Percentiles rank a stretch among this genome's conserved stretches.
Conservation (phyloP, 92 coral and sea anemone genomes). For the Epizoanthus stellaris region DNA sequence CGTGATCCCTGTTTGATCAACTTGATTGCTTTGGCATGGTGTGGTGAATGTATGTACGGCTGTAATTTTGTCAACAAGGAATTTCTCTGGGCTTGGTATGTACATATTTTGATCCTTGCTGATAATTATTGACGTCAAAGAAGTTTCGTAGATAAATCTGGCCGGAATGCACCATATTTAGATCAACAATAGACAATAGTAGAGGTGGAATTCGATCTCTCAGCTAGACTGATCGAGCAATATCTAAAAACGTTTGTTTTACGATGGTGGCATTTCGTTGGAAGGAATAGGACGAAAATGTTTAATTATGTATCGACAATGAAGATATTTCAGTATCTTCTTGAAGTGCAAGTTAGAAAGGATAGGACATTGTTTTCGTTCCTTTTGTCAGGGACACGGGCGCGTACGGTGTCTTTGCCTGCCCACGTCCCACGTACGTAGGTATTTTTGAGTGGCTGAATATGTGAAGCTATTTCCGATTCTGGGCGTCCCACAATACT, state of each 20-base stretch:
- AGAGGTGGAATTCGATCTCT: constrained; percentile 13
- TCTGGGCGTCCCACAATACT: not conserved
- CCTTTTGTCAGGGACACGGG: too few species aligned
- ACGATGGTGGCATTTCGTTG: not conserved
- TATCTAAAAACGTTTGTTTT: not conserved
- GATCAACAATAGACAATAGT: not conserved
- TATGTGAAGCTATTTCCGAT: constrained; percentile 19
- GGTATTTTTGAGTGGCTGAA: not conserved
- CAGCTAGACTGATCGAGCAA: not conserved
- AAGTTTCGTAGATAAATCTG: constrained; percentile 8
- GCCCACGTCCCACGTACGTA: not conserved
- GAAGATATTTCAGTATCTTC: not conserved
- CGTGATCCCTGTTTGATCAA: too few species aligned
- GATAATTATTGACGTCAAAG: constrained; percentile 27
- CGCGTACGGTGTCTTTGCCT: not conserved
- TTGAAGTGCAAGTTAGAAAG: not conserved
- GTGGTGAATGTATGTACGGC: too few species aligned
- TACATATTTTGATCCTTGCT: too few species aligned
- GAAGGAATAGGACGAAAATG: not conserved
- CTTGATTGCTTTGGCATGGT: too few species aligned
- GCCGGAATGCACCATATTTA: constrained; percentile 16
- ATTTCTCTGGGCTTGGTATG: too few species aligned
- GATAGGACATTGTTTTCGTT: not conserved
- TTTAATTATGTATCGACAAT: not conserved
- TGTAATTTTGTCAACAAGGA: too few species aligned